Evolutionary conservation across 2,113 vertebrate species (phyloP).

Genomic region (Geococcyx californianus): DNA sequence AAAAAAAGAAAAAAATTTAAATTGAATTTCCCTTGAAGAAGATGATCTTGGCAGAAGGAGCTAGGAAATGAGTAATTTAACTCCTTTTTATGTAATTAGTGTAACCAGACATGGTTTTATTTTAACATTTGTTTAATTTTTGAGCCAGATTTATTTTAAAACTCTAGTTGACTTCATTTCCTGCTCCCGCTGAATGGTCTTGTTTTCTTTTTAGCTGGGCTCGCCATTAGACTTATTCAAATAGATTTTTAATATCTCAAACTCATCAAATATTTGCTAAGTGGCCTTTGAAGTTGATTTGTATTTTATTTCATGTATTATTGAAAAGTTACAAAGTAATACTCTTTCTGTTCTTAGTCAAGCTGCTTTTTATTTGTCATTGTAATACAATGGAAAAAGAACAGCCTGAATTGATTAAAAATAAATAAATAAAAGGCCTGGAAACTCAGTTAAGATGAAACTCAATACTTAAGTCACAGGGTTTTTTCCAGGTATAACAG

Average conservation of each 20-base stretch:
- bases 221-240: conserved; percentile 56
- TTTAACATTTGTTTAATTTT: conserved; percentile 74
- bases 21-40: conserved; percentile 70
- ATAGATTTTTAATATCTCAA: conserved; percentile 63
- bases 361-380: conserved; percentile 63
- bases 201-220: conserved; percentile 55
- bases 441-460: conserved; percentile 51
- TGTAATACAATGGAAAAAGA: conserved; percentile 53
- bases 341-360: conserved; percentile 57
- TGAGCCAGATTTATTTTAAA: conserved; percentile 68
- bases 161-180: conserved; percentile 71
- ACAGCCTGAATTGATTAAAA: conserved; percentile 63
- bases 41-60: conserved; percentile 67
- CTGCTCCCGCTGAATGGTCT: conserved; percentile 42
- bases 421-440: conserved; percentile 66
- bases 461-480: not conserved
- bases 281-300: conserved; percentile 59
- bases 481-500: conserved; percentile 18
- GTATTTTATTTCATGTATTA: conserved; percentile 58
- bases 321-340: conserved; percentile 60
- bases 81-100: conserved; percentile 68
- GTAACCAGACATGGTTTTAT: conserved; percentile 68
- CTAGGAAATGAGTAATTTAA: conserved; percentile 68
- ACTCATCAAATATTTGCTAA: conserved; percentile 58
- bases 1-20: conserved; percentile 37